A percentile compares a stretch with the other conserved stretches of the same genome.
These are phyloP conservation scores for Centruroides vittatus DNA, from an alignment of 1,140 invertebrate species.

Conservation along the genomic window DNA sequence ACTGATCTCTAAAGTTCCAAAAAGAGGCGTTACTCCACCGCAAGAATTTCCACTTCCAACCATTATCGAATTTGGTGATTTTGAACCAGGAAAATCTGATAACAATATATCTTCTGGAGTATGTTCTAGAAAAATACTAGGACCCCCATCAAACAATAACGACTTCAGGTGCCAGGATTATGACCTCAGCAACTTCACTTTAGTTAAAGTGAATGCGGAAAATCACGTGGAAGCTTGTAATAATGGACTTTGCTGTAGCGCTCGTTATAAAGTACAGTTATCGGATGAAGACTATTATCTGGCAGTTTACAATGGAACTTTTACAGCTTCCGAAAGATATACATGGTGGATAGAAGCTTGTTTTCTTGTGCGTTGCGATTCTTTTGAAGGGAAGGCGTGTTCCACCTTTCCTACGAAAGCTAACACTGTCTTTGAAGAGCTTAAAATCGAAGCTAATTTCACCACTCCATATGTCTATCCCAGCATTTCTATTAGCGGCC, in stretches of 20 bases:
- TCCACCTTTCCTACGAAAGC: slow-evolving; percentile 1
- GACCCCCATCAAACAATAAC: not conserved
- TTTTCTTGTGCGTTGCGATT: slow-evolving; percentile 4
- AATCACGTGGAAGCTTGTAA: slow-evolving; percentile 3
- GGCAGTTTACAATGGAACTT: not conserved
- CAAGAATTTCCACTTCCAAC: not conserved
- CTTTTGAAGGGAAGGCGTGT: not conserved
- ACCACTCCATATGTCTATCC: slow-evolving; percentile 1
- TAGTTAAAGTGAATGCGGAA: not conserved
- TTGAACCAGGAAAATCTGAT: not conserved
- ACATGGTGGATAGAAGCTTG: slow-evolving; percentile 3
- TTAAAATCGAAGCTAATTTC: slow-evolving; percentile 5
- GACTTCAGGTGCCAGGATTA: slow-evolving; percentile 4
- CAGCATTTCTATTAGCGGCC: not conserved
- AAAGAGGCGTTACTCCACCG: not conserved
- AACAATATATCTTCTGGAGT: not conserved
- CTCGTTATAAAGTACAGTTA: slow-evolving; percentile 5
- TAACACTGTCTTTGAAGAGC: not conserved
- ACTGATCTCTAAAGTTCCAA: not conserved
- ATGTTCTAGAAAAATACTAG: not conserved
- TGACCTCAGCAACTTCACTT: not conserved
- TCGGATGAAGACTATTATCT: slow-evolving; percentile 5
- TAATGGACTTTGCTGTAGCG: slow-evolving; percentile 12
- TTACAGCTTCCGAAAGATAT: not conserved
- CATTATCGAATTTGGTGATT: not conserved